Percentiles rank a stretch among this genome's conserved stretches.
Conservation (phyloP, 2,113 vertebrate genomes). For the Stigmatopora nigra region DNA sequence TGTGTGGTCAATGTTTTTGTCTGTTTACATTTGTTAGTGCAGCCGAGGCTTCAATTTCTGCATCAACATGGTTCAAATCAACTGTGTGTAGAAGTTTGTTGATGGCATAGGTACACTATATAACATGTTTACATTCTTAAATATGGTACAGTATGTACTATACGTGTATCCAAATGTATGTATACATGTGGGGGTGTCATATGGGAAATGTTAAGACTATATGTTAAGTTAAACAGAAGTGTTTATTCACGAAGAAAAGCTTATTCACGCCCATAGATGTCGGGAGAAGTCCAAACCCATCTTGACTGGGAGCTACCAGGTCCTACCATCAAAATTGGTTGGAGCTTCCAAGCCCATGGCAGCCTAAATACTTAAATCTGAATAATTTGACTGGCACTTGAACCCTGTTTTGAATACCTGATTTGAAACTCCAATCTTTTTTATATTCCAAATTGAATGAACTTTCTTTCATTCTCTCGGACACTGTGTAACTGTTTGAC, state of each 20-base stretch:
- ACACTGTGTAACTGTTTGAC: slow-evolving; percentile 43
- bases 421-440: background rate
- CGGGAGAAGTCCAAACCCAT: too few species aligned
- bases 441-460: background rate
- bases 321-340: too few species aligned
- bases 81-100: background rate
- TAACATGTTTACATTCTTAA: background rate
- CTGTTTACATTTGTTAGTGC: slow-evolving; percentile 12
- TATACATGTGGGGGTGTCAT: background rate
- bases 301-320: too few species aligned
- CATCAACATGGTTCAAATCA: slow-evolving; percentile 15
- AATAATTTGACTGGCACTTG: background rate
- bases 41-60: background rate
- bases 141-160: background rate
- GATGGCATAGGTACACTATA: background rate
- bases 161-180: background rate
- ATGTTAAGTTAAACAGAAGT: background rate
- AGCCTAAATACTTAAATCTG: too few species aligned
- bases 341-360: too few species aligned
- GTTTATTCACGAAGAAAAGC: background rate
- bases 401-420: background rate
- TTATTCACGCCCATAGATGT: background rate
- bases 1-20: slow-evolving; percentile 4
- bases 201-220: background rate
- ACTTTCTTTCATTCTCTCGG: background rate